Base-by-base conservation (phyloP, 2,888 invertebrate species). In the Hypena proboscidalis region DNA sequence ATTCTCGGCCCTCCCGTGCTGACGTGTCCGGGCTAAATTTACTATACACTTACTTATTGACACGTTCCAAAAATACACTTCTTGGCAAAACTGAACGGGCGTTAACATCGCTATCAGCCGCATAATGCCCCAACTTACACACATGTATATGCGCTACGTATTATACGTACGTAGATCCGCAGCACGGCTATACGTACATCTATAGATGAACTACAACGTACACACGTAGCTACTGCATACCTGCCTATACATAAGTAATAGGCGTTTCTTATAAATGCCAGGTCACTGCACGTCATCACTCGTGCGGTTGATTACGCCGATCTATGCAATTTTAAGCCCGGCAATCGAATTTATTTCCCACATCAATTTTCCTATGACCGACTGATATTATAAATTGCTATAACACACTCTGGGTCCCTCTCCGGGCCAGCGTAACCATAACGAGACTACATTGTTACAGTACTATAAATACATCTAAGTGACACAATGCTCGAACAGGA, bases 1-100 rank as follows among this genome's bases (percentile, higher is more conserved):
- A 84, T 80, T 83, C 70, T 69, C 68, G 70, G 71, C 77, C 71
- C 74, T 76, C 70, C 61, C 69, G 60, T 64, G 73, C 79, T 89
- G 89, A 89, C 87, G 87, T 85, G 85, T 83, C 83, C 78, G 58
- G 67, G 73, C 90, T 90, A 90, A 85, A 87, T 85, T 85, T 90
- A 89, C 85, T 78, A 77, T 82, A 85, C 86, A 88, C 89, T 89
- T 87, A 90, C 83, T 88, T 90, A 90, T 90, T 90, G 90, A 90
- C 90, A 88, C 85, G 89, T 82, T 88, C 90, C 88, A 85, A 89
- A 90, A 90, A 90, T 90, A 90, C 77, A 80, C 77, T 71, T 85
- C 88, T 90, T 90, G 90, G 90, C 90, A 88, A 90, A 89, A 87
- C 89, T 77, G 84, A 84, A 88, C 87, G 90, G 89, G 82, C 90